Percentiles rank a stretch among this genome's conserved stretches.
Conservation (phyloP, 2,113 vertebrate genomes). For the Cochlearius cochlearius region DNA sequence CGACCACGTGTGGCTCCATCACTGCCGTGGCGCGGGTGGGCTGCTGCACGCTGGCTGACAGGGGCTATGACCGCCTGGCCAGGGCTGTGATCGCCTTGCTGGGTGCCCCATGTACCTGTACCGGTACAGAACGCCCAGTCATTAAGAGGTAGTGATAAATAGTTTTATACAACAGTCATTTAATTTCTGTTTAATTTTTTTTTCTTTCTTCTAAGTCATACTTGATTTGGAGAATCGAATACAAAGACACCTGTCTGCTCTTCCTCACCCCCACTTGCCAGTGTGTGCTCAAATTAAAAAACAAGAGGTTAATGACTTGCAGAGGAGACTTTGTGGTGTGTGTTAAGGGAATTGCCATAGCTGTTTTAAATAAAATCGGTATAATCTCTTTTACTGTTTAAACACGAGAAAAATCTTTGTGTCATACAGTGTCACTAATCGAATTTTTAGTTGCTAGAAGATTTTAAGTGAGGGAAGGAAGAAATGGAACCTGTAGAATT, state of each 20-base stretch:
- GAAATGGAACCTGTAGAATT: neutral
- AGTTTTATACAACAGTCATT: neutral
- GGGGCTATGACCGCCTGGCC: no score
- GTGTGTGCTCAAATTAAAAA: rapidly evolving
- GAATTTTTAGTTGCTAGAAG: neutral
- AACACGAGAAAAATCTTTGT: neutral
- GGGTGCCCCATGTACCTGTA: neutral
- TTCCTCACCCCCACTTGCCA: neutral
- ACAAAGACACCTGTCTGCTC: neutral
- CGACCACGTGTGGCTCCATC: rapidly evolving
- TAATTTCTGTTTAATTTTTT: neutral
- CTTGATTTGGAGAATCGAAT: neutral
- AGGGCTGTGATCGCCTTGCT: neutral
- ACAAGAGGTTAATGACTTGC: neutral
- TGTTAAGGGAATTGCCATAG: neutral
- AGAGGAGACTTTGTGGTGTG: neutral
- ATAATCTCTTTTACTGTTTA: neutral
- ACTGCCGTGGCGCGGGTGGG: rapidly evolving
- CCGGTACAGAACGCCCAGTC: neutral
- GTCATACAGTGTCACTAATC: neutral
- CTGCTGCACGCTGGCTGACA: neutral
- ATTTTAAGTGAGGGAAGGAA: neutral
- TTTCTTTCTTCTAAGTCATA: neutral
- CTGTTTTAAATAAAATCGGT: neutral
- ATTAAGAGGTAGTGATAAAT: neutral